Evolutionary conservation across 2,113 vertebrate genomes (phyloP).

Genomic region (Formicarius rufipectus): DNA sequence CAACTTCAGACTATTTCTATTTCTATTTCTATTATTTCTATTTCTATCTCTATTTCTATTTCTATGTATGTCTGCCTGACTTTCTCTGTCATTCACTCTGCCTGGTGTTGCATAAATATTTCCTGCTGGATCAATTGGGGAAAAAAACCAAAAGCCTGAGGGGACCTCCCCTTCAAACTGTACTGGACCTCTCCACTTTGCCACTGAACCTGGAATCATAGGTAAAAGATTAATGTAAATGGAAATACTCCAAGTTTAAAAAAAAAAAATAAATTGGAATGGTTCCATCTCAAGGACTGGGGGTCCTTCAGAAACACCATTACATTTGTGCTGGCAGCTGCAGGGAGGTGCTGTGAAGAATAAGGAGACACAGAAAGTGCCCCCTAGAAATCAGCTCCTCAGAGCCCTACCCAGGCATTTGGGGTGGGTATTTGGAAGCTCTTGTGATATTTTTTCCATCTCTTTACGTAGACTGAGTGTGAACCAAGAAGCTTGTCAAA

Average conservation of each 20-base stretch:
- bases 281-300: not conserved
- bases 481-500: not conserved
- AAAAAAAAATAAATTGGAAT: not conserved
- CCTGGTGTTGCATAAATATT: slow-evolving; percentile 77
- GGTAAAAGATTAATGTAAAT: not conserved
- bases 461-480: not conserved
- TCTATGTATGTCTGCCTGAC: slow-evolving; percentile 75
- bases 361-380: not conserved
- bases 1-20: not conserved
- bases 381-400: not conserved
- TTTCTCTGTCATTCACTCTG: slow-evolving; percentile 79
- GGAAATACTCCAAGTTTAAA: not conserved
- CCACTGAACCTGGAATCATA: slow-evolving; percentile 72
- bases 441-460: not conserved
- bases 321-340: not conserved
- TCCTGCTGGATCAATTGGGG: slow-evolving; percentile 68
- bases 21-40: too few relatives aligned
- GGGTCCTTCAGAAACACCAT: not conserved
- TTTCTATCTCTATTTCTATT: not conserved
- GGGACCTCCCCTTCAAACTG: slow-evolving; percentile 76
- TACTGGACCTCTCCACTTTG: slow-evolving; percentile 75
- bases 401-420: not conserved
- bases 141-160: slow-evolving; percentile 74
- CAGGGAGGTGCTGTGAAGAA: not conserved
- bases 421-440: not conserved